Conservation (phyloP, 2,888 invertebrate species). For the Lepidonotus clava region DNA sequence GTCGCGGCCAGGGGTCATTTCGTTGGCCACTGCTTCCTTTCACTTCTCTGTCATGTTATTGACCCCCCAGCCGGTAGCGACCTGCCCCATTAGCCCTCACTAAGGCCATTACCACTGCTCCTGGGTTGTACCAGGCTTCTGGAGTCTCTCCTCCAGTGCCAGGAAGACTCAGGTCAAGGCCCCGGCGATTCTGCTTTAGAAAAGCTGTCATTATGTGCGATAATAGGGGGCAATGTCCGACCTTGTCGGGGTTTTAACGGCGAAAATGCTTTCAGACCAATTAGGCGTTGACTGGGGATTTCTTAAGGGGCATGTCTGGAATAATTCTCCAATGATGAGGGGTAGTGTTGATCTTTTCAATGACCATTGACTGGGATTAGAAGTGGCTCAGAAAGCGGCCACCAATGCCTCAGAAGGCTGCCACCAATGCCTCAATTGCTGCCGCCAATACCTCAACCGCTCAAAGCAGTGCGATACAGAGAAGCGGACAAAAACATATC, state of each 20-base stretch:
- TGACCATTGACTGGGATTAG: background rate
- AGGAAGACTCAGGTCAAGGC: background rate
- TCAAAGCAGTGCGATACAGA: too few relatives aligned
- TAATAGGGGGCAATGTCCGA: background rate
- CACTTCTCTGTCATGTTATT: constrained; percentile 11
- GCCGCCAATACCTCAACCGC: too few relatives aligned
- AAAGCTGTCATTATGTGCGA: background rate
- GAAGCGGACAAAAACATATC: background rate
- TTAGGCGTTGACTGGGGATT: background rate
- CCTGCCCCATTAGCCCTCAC: background rate
- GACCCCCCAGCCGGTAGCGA: background rate
- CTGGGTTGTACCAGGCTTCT: background rate
- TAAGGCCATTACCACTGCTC: background rate
- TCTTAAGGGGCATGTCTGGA: background rate
- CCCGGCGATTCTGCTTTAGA: background rate
- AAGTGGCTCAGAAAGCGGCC: background rate
- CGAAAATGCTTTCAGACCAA: background rate
- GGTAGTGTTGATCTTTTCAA: background rate
- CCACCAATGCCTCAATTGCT: too few relatives aligned
- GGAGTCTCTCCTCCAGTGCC: background rate
- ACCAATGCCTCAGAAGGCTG: background rate
- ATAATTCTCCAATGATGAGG: background rate
- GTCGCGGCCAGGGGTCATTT: background rate
- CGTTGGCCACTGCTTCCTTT: background rate
- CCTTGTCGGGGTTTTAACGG: background rate